These are phyloP conservation scores for Leuciscus idus DNA, from an alignment of 2,113 vertebrate species.

Conservation along the genomic window DNA sequence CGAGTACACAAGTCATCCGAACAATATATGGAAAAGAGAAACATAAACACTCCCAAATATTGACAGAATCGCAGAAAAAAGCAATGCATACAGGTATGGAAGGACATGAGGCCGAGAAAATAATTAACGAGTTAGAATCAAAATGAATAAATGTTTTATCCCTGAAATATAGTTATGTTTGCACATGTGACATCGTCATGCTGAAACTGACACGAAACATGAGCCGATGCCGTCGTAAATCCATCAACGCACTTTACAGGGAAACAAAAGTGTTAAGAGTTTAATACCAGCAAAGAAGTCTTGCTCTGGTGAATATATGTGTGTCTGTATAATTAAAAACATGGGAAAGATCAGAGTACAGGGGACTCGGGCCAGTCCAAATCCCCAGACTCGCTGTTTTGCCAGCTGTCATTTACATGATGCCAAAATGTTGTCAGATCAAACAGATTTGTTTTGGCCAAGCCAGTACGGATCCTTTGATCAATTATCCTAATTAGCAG, in stretches of 20 bases:
- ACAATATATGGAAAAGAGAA: not conserved
- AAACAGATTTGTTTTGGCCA: slow-evolving; percentile 53
- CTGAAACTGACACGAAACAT: not conserved
- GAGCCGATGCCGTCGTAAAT: not conserved
- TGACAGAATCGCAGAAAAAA: not conserved
- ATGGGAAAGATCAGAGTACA: slow-evolving; percentile 46
- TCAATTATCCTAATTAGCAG: slow-evolving; percentile 58
- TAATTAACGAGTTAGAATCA: not conserved
- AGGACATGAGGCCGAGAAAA: not conserved
- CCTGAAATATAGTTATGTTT: not conserved
- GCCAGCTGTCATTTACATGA: slow-evolving; percentile 48
- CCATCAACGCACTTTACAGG: not conserved
- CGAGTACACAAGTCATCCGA: not conserved
- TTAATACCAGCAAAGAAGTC: not conserved
- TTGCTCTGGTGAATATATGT: slow-evolving; percentile 14
- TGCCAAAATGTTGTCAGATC: slow-evolving; percentile 61
- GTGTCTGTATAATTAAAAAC: slow-evolving; percentile 44
- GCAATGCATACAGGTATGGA: not conserved
- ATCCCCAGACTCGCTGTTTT: slow-evolving; percentile 47
- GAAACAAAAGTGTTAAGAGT: not conserved
- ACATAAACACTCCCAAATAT: not conserved
- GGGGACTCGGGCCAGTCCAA: slow-evolving; percentile 36
- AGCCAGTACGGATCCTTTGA: slow-evolving; percentile 53
- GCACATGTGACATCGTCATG: not conserved
- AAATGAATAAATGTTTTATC: not conserved